Evolutionary conservation across 2,113 vertebrate species (phyloP).

Genomic region (Larimichthys polyactis): DNA sequence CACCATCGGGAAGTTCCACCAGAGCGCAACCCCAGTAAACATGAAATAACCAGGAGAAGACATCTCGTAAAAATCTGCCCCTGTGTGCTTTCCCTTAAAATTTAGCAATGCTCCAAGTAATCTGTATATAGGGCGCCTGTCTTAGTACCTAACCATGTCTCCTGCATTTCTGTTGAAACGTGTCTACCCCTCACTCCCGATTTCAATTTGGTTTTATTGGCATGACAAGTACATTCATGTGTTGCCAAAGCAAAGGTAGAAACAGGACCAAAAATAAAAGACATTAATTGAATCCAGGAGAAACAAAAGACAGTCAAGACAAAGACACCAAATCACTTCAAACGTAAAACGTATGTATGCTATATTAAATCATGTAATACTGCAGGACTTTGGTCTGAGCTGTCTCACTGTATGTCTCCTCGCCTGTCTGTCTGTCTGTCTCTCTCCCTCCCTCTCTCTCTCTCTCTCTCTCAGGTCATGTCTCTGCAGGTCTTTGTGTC

Average conservation of each 20-base stretch:
- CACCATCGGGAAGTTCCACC: not conserved
- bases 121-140: not conserved
- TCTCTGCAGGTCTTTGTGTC: conserved; percentile 80
- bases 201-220: conserved; percentile 10
- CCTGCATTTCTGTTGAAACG: not conserved
- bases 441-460: conserved; percentile 15
- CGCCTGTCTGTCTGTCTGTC: conserved; percentile 23
- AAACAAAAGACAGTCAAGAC: not conserved
- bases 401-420: conserved; percentile 35
- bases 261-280: not conserved
- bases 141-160: not conserved
- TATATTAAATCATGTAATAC: not conserved
- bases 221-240: conserved; percentile 21
- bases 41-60: not conserved
- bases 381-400: not conserved
- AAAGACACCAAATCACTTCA: not conserved
- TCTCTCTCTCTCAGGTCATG: conserved; percentile 66
- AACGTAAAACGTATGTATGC: not conserved
- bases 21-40: not conserved
- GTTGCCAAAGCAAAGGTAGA: conserved; percentile 21
- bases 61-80: not conserved
- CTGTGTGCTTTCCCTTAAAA: not conserved
- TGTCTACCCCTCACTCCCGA: not conserved
- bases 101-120: not conserved
- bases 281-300: not conserved